A percentile compares a stretch with the other conserved stretches of the same genome.
phyloP scores from a whole-genome alignment of 1,140 invertebrate genomes.

The Drosophila lini region DNA sequence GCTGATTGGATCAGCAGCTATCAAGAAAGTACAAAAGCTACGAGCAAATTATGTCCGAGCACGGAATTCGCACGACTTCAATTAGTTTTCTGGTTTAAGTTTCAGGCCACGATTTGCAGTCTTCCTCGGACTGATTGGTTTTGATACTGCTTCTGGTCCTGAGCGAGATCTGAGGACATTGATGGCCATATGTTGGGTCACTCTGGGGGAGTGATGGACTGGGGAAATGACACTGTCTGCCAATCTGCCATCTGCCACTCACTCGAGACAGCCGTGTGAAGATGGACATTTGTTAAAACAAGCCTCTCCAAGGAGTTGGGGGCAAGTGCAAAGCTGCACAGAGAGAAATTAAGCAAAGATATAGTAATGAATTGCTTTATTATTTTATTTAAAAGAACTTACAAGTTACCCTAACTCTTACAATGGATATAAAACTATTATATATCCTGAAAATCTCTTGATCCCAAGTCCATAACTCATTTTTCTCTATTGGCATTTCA shows the following conservation, averaged over 20 bases:
- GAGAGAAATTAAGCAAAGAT: not conserved
- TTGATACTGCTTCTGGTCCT: not conserved
- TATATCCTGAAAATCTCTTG: not conserved
- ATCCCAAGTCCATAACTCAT: not conserved
- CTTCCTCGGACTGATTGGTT: constrained; percentile 13
- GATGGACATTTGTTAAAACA: constrained; percentile 62
- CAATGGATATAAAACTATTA: not conserved
- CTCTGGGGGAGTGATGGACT: not conserved
- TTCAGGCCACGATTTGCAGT: constrained; percentile 21
- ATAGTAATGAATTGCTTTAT: not conserved
- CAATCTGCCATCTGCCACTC: constrained; percentile 29
- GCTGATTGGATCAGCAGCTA: constrained; percentile 45
- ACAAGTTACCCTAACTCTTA: not conserved
- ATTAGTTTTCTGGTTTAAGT: constrained; percentile 47
- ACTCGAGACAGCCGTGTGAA: constrained; percentile 47
- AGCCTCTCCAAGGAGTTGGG: constrained; percentile 1
- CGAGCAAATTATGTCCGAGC: constrained; percentile 25
- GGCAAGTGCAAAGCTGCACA: not conserved
- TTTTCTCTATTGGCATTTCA: not conserved
- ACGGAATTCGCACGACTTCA: constrained; percentile 27
- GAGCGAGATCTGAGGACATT: constrained; percentile 15
- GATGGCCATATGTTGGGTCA: constrained; percentile 25
- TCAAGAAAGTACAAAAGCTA: constrained; percentile 14
- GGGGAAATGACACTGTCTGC: constrained; percentile 24
- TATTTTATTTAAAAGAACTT: not conserved